Percentiles rank a stretch among this genome's conserved stretches.
These are phyloP conservation scores for Holothuria leucospilota DNA, from an alignment of 53 echinoderm and acorn worm species.

Conservation along the genomic window DNA sequence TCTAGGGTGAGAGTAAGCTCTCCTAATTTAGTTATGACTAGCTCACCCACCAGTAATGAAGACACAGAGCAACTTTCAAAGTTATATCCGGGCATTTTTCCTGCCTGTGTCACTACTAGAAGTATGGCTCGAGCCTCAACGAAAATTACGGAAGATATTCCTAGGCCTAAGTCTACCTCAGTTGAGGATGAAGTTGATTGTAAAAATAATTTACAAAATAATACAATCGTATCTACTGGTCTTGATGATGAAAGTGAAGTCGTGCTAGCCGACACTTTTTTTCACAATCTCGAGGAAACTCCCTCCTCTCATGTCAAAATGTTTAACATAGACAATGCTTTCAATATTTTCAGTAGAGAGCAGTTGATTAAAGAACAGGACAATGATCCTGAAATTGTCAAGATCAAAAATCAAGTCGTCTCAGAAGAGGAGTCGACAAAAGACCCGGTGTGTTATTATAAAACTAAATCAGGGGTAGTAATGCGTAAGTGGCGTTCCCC, in stretches of 20 bases:
- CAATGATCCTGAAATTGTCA: conserved; percentile 4
- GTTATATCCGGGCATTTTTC: conserved; percentile 41
- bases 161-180: too few relatives aligned
- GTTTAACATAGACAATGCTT: background rate
- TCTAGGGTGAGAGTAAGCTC: background rate
- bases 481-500: conserved; percentile 68
- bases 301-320: background rate
- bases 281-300: too few relatives aligned
- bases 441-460: conserved; percentile 31
- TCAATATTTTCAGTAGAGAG: conserved; percentile 22
- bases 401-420: background rate
- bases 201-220: background rate
- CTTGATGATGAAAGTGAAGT: too few relatives aligned
- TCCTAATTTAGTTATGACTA: background rate
- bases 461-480: conserved; percentile 34
- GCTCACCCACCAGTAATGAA: background rate
- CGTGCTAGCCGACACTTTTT: too few relatives aligned
- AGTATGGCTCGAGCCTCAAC: background rate
- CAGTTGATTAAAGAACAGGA: conserved; percentile 2
- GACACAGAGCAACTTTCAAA: background rate
- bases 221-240: background rate
- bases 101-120: conserved; percentile 45
- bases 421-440: conserved; percentile 10
- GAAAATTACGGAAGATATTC: background rate
- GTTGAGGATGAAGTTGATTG: too few relatives aligned